These are phyloP conservation scores for Melanotaenia maccullochi DNA, from an alignment of 2,797 vertebrate species.

Conservation along the genomic window DNA sequence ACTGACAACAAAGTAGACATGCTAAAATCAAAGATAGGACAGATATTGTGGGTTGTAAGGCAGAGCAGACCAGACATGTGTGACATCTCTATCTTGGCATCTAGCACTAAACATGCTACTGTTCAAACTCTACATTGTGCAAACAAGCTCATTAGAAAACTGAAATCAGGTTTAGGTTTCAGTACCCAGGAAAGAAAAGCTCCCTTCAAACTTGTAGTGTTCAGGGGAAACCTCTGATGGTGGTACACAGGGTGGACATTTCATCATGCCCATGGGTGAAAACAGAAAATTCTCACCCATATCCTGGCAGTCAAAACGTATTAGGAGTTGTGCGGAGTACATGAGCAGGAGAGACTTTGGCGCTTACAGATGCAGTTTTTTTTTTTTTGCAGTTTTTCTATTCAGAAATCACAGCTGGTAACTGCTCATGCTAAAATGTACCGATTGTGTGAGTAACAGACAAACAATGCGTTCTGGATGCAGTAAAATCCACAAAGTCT, in stretches of 20 bases:
- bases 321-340: neutral
- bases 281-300: too few species aligned
- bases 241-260: too few species aligned
- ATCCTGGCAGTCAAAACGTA: too few species aligned
- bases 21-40: too few species aligned
- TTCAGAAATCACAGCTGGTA: too few species aligned
- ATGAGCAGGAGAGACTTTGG: conserved; percentile 6
- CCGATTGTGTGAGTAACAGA: neutral
- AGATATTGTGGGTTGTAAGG: too few species aligned
- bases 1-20: neutral
- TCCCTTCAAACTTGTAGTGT: too few species aligned
- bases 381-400: neutral
- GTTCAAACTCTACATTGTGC: neutral
- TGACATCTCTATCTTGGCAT: neutral
- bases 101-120: too few species aligned
- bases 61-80: neutral
- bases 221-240: too few species aligned
- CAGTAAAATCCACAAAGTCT: conserved; percentile 1
- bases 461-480: conserved; percentile 3
- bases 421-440: neutral
- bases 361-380: neutral
- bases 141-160: conserved; percentile 11
- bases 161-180: neutral
- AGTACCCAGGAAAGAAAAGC: too few species aligned
- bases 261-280: too few species aligned